Evolutionary conservation across 1,140 invertebrate genomes (phyloP).

Genomic region (Drosophila lacertosa): DNA sequence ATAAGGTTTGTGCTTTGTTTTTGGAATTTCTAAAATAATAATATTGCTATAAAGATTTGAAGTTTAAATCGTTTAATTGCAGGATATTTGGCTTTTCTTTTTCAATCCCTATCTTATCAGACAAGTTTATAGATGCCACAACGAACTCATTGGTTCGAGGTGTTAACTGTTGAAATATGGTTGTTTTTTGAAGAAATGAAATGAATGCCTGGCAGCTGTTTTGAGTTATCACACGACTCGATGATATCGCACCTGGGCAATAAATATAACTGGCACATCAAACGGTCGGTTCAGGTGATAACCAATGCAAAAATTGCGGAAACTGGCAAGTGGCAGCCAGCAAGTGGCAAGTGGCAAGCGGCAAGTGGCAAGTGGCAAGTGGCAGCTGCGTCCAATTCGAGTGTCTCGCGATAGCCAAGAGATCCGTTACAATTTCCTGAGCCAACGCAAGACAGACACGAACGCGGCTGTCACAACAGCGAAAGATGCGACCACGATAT

Average conservation of each 20-base stretch:
- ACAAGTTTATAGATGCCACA: slow-evolving; percentile 8
- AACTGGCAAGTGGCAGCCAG: slow-evolving; percentile 24
- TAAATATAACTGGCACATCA: slow-evolving; percentile 63
- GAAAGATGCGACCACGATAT: slow-evolving; percentile 19
- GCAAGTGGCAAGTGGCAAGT: slow-evolving; percentile 32
- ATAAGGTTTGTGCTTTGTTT: no score
- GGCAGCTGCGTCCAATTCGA: slow-evolving; percentile 43
- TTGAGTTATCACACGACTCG: slow-evolving; percentile 50
- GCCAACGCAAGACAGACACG: slow-evolving; percentile 40
- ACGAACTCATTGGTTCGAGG: slow-evolving; percentile 31
- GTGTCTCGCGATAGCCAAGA: slow-evolving; percentile 37
- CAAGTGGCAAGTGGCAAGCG: slow-evolving; percentile 40
- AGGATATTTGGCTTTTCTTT: no score
- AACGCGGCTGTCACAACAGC: slow-evolving; percentile 62
- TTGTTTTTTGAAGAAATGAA: not conserved
- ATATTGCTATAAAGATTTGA: no score
- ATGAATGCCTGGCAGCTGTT: not conserved
- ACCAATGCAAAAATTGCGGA: slow-evolving; percentile 74
- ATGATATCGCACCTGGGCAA: slow-evolving; percentile 60
- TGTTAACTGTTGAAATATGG: not conserved
- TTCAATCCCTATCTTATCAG: slow-evolving; percentile 26
- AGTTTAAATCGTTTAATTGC: no score
- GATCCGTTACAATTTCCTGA: slow-evolving; percentile 64
- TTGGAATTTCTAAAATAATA: no score
- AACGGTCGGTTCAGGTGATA: slow-evolving; percentile 68